Percentiles rank a stretch among this genome's conserved stretches.
Evolutionary conservation across 2,113 vertebrate genomes (phyloP).

Genomic region (Mola mola): DNA sequence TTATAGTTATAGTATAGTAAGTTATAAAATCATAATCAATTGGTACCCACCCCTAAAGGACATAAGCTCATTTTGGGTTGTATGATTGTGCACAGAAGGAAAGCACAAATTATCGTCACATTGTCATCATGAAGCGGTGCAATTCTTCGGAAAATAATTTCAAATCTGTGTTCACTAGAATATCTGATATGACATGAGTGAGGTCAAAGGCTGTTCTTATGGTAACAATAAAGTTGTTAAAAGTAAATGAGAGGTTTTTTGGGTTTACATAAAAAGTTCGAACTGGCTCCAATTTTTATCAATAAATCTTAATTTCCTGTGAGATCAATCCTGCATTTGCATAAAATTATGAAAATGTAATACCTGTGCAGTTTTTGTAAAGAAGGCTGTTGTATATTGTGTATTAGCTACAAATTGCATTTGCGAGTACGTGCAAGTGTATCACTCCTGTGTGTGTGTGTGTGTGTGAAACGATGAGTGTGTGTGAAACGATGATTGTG

Average conservation of each 20-base stretch:
- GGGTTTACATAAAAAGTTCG: neutral
- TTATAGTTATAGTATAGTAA: no score
- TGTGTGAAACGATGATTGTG: conserved; percentile 60
- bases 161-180: no score
- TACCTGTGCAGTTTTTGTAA: neutral
- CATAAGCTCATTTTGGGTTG: neutral
- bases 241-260: no score
- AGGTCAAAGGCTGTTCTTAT: neutral
- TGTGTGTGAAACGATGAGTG: conserved; percentile 53
- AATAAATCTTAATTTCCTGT: neutral
- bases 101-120: neutral
- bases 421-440: conserved; percentile 3
- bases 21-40: no score
- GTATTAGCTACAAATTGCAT: conserved; percentile 13
- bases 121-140: neutral
- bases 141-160: neutral
- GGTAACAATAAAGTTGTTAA: neutral
- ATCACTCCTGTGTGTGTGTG: conserved; percentile 64
- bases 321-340: neutral
- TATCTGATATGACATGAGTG: neutral
- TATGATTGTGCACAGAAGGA: neutral
- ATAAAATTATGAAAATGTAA: neutral
- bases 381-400: neutral
- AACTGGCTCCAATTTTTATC: neutral
- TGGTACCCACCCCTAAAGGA: no score